Base-by-base conservation (phyloP, 1,140 invertebrate species). In the Cyclargus thomasi region DNA sequence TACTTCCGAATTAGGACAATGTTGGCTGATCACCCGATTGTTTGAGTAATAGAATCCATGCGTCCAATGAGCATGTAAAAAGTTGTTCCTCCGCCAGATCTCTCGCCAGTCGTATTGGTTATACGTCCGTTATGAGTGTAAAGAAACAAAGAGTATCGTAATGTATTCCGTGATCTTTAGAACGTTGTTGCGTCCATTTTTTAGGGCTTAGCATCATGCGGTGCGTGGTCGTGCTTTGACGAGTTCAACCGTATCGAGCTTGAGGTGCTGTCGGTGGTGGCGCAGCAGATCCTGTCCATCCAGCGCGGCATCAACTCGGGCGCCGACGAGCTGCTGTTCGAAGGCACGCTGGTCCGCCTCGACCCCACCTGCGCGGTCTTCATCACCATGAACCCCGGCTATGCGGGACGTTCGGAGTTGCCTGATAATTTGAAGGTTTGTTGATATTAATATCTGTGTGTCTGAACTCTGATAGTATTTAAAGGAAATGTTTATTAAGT, bases 191-290 rank as follows among this genome's bases (percentile, higher is more conserved):
- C 29, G 29, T 29, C 8, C 5, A 29, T 29, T 47, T 69, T 78
- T 53, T 62, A 92, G 95, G 98, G 98, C 69, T 88, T 99, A 53
- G 97, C 97, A 2, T 97, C 97, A 0, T 97, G 97, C 79, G 98
- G 98, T 8, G 97, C 98, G 0, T 99, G 97, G 97, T 97, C 97
- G 0, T 99, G 98, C 86, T 99, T 99, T 82, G 98, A 99, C 81
- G 98, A 99, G 88, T 99, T 99, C 84, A 96, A 96, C 81, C 92
- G 95, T 11, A 96, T 96, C 70, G 95, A 96, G 78, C 80, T 96
- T 36, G 95, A 96, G 86, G 97, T 99, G 53, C 82, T 99, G 29
- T 99, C 97, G 0, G 97, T 99, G 1, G 96, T 97, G 2, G 96
- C 96, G 0, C 96, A 97, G 85, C 96, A 97, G 88, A 98, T 99